Percentiles rank a stretch among this genome's conserved stretches.
These are phyloP conservation scores for Lapara coniferarum DNA, from an alignment of 2,888 invertebrate species.

Conservation along the genomic window DNA sequence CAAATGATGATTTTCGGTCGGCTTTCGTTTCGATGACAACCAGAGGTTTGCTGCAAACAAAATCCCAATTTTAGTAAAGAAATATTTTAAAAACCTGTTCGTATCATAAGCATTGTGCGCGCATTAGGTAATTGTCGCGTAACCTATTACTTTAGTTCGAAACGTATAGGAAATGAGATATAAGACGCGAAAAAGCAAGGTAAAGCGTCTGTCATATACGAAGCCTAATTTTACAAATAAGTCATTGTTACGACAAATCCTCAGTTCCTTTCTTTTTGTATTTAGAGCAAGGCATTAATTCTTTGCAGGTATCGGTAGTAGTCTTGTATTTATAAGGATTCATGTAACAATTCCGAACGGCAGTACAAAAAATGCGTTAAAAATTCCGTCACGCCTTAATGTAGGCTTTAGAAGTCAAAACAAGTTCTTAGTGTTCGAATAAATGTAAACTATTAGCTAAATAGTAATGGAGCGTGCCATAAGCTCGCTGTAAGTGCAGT, in stretches of 20 bases:
- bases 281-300: constrained; percentile 4
- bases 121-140: too few species aligned
- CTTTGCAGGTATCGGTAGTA: background rate
- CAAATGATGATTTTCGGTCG: constrained; percentile 65
- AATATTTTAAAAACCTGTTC: too few species aligned
- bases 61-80: constrained; percentile 27
- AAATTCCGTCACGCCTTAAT: constrained; percentile 11
- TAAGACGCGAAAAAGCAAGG: too few species aligned
- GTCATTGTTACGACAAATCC: background rate
- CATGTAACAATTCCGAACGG: background rate
- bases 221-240: background rate
- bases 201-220: background rate
- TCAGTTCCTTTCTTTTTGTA: background rate
- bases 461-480: background rate
- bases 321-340: background rate
- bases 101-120: too few species aligned
- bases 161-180: too few species aligned
- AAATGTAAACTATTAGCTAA: background rate
- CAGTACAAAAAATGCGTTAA: constrained; percentile 1
- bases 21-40: constrained; percentile 59
- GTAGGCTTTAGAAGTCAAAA: background rate
- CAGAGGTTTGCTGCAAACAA: constrained; percentile 70
- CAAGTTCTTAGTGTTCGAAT: background rate
- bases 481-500: constrained; percentile 44
- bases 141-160: too few species aligned